phyloP scores from a whole-genome alignment of 1,140 invertebrate genomes.

The Orius insidiosus region DNA sequence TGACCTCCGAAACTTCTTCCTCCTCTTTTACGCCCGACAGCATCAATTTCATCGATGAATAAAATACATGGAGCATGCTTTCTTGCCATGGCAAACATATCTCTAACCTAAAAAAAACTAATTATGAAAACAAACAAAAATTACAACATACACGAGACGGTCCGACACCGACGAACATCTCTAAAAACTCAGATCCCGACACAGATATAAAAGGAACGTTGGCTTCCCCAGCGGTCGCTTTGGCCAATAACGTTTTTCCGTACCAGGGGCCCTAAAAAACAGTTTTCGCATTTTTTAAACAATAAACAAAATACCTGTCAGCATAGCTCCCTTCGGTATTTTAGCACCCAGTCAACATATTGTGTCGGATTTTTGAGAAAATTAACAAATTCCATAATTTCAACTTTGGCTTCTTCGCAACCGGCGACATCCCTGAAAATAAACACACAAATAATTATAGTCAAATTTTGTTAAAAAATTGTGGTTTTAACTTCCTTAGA shows the following conservation, averaged over 20 bases:
- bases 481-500: no score
- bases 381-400: conserved; percentile 99
- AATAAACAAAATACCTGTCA: no score
- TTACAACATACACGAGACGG: conserved; percentile 86
- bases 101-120: conserved; percentile 56
- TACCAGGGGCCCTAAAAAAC: conserved; percentile 70
- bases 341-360: conserved; percentile 94
- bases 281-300: no score
- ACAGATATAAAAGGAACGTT: conserved; percentile 98
- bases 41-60: conserved; percentile 99
- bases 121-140: no score
- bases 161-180: conserved; percentile 99
- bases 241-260: conserved; percentile 96
- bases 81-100: conserved; percentile 94
- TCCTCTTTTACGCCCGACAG: conserved; percentile 89
- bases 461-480: no score
- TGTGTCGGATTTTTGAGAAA: conserved; percentile 98
- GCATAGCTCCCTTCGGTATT: conserved; percentile 88
- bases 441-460: no score
- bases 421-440: conserved; percentile 87
- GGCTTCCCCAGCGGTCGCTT: conserved; percentile 98
- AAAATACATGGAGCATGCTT: conserved; percentile 98
- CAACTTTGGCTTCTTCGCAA: conserved; percentile 99
- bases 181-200: conserved; percentile 97
- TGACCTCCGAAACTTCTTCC: conserved; percentile 91